These are phyloP conservation scores for Hippocampus zosterae DNA, from an alignment of 2,113 vertebrate genomes.

Conservation along the genomic window DNA sequence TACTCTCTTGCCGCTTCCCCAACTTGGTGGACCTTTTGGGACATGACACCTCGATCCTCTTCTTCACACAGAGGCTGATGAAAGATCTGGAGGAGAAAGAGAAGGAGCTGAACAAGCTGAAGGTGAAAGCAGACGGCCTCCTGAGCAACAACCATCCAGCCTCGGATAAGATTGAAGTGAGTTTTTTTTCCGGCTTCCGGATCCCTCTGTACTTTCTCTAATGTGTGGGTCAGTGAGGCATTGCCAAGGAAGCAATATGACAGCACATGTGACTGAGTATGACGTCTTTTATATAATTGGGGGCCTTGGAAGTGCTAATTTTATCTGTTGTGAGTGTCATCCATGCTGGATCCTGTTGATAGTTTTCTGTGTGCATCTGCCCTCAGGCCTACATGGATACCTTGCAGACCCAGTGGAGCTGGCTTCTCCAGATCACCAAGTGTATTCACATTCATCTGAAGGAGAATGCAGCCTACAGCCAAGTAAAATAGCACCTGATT, in stretches of 20 bases:
- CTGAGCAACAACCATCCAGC: slow-evolving; percentile 87
- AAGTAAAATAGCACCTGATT: slow-evolving; percentile 66
- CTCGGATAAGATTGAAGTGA: slow-evolving; percentile 90
- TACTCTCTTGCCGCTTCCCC: not conserved
- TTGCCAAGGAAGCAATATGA: not conserved
- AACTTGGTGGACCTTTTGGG: not conserved
- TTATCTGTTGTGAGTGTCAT: no score
- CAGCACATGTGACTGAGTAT: no score
- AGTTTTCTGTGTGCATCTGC: not conserved
- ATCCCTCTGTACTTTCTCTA: not conserved
- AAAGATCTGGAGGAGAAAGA: slow-evolving; percentile 91
- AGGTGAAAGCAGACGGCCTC: slow-evolving; percentile 84
- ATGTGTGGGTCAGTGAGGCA: not conserved
- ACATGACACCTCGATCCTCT: not conserved
- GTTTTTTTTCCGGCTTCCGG: not conserved
- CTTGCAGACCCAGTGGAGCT: slow-evolving; percentile 97
- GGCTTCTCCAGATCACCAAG: slow-evolving; percentile 97
- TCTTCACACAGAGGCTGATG: slow-evolving; percentile 82
- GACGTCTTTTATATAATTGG: not conserved
- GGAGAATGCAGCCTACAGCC: slow-evolving; percentile 93
- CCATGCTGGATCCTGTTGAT: not conserved
- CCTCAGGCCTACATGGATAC: slow-evolving; percentile 93
- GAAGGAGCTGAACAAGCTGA: slow-evolving; percentile 93
- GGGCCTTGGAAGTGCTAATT: not conserved
- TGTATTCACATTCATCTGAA: slow-evolving; percentile 93